These are phyloP conservation scores for Callyntrura guangdongensis DNA, from an alignment of 2,888 invertebrate species.

Conservation along the genomic window DNA sequence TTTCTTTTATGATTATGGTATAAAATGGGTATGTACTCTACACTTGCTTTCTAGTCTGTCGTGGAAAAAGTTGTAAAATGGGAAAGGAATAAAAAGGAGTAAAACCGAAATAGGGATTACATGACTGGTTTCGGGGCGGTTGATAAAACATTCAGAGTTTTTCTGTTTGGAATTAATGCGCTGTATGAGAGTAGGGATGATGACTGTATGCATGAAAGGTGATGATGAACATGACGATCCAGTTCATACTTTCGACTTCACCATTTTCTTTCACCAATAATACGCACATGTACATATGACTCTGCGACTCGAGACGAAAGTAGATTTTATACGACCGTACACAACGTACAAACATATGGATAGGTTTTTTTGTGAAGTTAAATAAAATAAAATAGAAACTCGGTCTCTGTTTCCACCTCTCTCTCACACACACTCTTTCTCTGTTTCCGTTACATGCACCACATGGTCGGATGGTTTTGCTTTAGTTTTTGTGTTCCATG, in stretches of 20 bases:
- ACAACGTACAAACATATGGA: neutral
- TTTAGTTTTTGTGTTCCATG: neutral
- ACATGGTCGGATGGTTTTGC: neutral
- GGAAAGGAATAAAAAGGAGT: neutral
- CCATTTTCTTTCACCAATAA: too few relatives aligned
- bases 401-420: neutral
- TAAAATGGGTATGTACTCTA: neutral
- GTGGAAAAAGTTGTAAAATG: neutral
- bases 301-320: too few relatives aligned
- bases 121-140: too few relatives aligned
- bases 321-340: too few relatives aligned
- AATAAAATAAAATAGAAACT: constrained; percentile 30
- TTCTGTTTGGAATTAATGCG: too few relatives aligned
- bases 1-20: neutral
- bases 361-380: neutral
- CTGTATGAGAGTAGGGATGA: too few relatives aligned
- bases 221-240: neutral
- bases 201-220: neutral
- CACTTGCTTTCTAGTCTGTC: too few relatives aligned
- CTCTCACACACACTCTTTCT: too few relatives aligned
- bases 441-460: neutral
- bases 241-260: too few relatives aligned
- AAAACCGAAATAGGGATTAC: neutral
- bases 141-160: too few relatives aligned
- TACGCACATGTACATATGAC: too few relatives aligned